These are phyloP conservation scores for Neoniphon sammara DNA, from an alignment of 2,797 vertebrate species.

Conservation along the genomic window DNA sequence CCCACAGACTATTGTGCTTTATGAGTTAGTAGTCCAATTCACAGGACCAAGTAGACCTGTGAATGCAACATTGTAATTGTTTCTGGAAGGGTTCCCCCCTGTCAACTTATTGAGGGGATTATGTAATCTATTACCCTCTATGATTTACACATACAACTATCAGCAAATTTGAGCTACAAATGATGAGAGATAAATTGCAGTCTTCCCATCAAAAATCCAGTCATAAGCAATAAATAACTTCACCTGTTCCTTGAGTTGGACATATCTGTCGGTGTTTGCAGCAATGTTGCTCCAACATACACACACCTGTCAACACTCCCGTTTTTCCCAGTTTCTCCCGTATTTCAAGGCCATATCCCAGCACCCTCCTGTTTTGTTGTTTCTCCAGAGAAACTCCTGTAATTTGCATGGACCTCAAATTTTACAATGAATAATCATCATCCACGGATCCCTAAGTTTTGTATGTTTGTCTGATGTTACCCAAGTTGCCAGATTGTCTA, in stretches of 20 bases:
- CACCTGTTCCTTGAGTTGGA: constrained; percentile 11
- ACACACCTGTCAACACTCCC: neutral
- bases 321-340: no score
- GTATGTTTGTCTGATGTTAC: no score
- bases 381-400: no score
- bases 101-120: constrained; percentile 63
- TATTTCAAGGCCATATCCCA: no score
- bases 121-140: constrained; percentile 57
- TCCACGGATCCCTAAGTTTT: no score
- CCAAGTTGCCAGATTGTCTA: no score
- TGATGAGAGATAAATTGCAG: constrained; percentile 54
- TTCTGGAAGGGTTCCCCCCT: constrained; percentile 71
- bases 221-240: constrained; percentile 32
- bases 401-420: no score
- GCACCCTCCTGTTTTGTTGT: no score
- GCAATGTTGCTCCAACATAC: constrained; percentile 12
- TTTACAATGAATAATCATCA: no score
- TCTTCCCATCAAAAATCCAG: constrained; percentile 43
- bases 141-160: constrained; percentile 50
- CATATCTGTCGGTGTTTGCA: constrained; percentile 9
- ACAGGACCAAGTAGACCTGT: neutral
- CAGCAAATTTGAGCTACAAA: constrained; percentile 63
- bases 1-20: neutral
- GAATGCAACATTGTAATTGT: constrained; percentile 69
- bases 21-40: constrained; percentile 34